Evolutionary conservation across 2,113 vertebrate species (phyloP), one percentile per base, ranked within the genome.

Genomic region (Pollimyrus isidori): DNA sequence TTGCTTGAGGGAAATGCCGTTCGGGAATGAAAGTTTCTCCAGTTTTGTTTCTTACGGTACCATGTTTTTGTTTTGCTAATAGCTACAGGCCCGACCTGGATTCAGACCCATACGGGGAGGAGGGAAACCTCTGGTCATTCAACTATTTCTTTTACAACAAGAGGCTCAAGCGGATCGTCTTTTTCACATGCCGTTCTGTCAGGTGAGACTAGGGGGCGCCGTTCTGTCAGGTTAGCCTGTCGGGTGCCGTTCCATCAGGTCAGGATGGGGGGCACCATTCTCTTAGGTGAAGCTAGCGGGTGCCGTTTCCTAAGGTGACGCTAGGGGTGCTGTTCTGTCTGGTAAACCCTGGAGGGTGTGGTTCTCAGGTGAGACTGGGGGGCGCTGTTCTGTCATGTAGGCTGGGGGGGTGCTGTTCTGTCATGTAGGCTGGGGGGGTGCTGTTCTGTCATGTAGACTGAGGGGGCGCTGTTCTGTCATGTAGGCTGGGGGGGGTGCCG

Each of bases 141-240:
- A 91, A 90, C 89, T 91, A 91, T 39, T 91, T 91, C 49, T 90
- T 91, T 84, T 91, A 91, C 82, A 91, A 91, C 58, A 90, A 91
- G 89, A 91, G 50, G 48, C 62, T 91, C 56, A 91, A 91, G 87
- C 46, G 89, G 46, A 91, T 91, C 23, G 90, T 91, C 6, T 90
- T 91, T 86, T 92, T 93, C 52, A 93, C 93, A 39, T 93, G 93
- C 50, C 91, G 91, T 46, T 93, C 91, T 50, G 93, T 93, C 85
- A 93, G 93, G 93, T 93, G 50, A 88, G 62, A 23, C 3, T 53
- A 7, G 21, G 39, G 7, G 76, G 1, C 21, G 21, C 56, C 7
- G 2, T 62, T 62, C 56, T 58, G 23, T 58, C 21, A 23, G 56
- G 56, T 58, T 6, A 58, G 21, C 2, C 21, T n/a, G 2, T 19